Conservation (phyloP, 1,140 invertebrate species). For the Polypedilum vanderplanki region DNA sequence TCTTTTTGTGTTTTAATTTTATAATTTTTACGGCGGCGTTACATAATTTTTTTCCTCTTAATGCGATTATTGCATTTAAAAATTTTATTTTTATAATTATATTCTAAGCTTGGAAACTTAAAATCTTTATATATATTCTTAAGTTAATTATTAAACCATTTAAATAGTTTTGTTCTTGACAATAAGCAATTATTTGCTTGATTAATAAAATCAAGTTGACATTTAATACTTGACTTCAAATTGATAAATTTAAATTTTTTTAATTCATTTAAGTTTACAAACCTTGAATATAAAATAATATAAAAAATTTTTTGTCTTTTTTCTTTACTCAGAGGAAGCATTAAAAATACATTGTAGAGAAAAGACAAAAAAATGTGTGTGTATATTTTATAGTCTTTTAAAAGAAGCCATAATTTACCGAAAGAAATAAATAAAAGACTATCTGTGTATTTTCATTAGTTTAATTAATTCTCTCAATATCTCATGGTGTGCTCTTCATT, state of each 20-base stretch:
- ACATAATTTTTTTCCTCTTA: constrained; percentile 9
- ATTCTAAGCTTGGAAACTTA: not conserved
- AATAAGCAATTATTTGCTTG: no score
- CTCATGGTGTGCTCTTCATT: not conserved
- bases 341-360: constrained; percentile 18
- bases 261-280: no score
- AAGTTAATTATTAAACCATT: no score
- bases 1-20: not conserved
- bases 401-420: constrained; percentile 12
- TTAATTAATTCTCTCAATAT: not conserved
- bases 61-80: constrained; percentile 18
- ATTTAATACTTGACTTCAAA: no score
- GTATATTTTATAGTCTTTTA: not conserved
- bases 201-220: no score
- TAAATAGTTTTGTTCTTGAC: no score
- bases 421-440: not conserved
- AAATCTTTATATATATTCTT: no score
- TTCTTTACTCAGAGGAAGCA: constrained; percentile 1
- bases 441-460: not conserved
- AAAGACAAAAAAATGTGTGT: not conserved
- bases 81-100: not conserved
- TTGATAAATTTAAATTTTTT: no score
- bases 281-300: no score
- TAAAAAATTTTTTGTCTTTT: not conserved
- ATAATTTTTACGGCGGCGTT: not conserved